Base-by-base conservation (phyloP, 2,888 invertebrate species). In the Ormyrus thymus region DNA sequence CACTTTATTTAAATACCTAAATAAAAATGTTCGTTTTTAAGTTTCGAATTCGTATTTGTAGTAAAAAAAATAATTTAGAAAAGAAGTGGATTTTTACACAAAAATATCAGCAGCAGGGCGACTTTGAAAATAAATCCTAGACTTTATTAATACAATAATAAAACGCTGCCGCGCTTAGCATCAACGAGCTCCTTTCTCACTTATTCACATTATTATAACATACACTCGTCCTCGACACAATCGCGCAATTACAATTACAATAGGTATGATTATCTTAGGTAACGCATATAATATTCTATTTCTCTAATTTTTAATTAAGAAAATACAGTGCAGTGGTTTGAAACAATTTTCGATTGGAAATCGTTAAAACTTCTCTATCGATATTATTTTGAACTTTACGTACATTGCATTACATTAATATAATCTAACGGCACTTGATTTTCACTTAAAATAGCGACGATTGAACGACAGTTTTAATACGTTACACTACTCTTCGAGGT, bases 201-300 rank as follows among this genome's bases (percentile, higher is more conserved):
- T 55, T 78, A 78, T 78, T 78, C 81, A 78, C 78, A 78, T 76
- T 72, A 70, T 76, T 70, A 56, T 76, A 78, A 65, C 81, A 81
- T 76, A 29, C 81, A 77, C 66, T 78, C 78, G 55, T 66, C 51
- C 65, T 64, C 46, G 45, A 75, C 75, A 64, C 79, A 81, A 56
- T 79, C 81, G 53, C 66, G 51, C 81, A 65, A 59, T 78, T 80
- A 80, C 10, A 78, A 75, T 78, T 81, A 81, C 51, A 79, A 48
- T 76, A 76, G 65, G 72, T 79, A 76, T 78, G 70, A 74, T 65
- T 77, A 80, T 81, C 79, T 81, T 79, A 81, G 81, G 81, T 80
- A 81, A 81, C 81, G 74, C 79, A 79, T 69, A 70, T 64, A 55
- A 65, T 68, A 61, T 48, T 76, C 70, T 79, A 81, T 70, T 79